Conservation (phyloP, 2,888 invertebrate species). For the Piscicola geometra region DNA sequence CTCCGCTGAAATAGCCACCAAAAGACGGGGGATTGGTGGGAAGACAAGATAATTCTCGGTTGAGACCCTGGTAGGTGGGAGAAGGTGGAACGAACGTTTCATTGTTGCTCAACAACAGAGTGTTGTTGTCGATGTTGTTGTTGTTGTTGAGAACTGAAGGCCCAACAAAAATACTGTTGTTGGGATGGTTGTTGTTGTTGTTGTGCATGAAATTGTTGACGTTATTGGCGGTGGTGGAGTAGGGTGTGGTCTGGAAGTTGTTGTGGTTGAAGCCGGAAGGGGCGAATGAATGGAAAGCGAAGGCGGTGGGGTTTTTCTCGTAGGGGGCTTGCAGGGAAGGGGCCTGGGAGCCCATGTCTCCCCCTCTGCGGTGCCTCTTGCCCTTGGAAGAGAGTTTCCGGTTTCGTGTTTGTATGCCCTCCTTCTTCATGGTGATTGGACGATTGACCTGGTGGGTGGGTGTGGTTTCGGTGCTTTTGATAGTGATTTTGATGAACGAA, state of each 20-base stretch:
- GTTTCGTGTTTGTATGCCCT: slow-evolving; percentile 38
- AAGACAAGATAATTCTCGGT: background rate
- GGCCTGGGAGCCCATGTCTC: slow-evolving; percentile 27
- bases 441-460: slow-evolving; percentile 34
- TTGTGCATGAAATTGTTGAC: background rate
- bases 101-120: background rate
- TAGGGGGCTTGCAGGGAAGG: slow-evolving; percentile 29
- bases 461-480: background rate
- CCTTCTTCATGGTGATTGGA: slow-evolving; percentile 39
- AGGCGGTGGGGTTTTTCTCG: slow-evolving; percentile 31
- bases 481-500: background rate
- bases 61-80: background rate
- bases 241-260: background rate
- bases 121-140: slow-evolving; percentile 7
- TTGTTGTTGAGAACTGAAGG: background rate
- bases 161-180: background rate
- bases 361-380: slow-evolving; percentile 33
- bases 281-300: slow-evolving; percentile 25
- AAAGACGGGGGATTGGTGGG: background rate
- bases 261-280: slow-evolving; percentile 5
- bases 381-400: slow-evolving; percentile 38
- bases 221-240: background rate
- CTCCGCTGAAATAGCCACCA: background rate
- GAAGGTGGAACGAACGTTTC: slow-evolving; percentile 5
- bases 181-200: background rate